Base-by-base conservation (phyloP, 2,888 invertebrate species). In the Eupithecia subfuscata region DNA sequence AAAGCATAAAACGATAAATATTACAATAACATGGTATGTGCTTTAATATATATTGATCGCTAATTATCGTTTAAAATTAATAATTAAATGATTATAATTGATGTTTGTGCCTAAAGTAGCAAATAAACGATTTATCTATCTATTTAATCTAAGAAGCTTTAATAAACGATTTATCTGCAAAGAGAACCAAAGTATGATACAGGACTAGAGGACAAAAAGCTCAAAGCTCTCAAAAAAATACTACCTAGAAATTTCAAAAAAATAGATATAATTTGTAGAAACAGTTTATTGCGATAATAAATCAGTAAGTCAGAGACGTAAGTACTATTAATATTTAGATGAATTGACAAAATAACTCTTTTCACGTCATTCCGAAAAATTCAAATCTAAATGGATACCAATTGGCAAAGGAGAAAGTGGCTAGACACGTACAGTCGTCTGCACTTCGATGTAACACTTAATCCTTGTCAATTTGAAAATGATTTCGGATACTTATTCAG, bases 351-450 rank as follows among this genome's bases (percentile, higher is more conserved):
- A 64, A 64, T 18, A 18, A 30, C 64, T 18, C 52, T 9, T 18
- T 18, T 18, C 18, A 6, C 1, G 16, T 18, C 25, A 63, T 63
- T 64, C 9, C 30, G 18, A 64, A 64, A 64, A 18, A 25, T 30
- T 1, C 30, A 63, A 63, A 63, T 16, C 30, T 34, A 64, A 43
- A n/a, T 69, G 56, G 25, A 30, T 68, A 76, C 18, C 9, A 73
- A 73, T 63, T 69, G 71, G 65, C 48, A 18, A 71, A 40, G 65
- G 69, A 70, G 75, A 75, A 75, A 75, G 75, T 75, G 34, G 22
- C 64, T 56, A 43, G 30, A 64, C 63, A 52, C 22, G 52, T 69
- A 75, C 65, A 70, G 60, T 60, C 60, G 14, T 60, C 60, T 25
- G 8, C 60, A 25, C 2, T 60, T 25, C 11, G 14, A 60, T 60